These are phyloP conservation scores for Pachydiplax longipennis DNA, from an alignment of 2,888 invertebrate species.

Conservation along the genomic window DNA sequence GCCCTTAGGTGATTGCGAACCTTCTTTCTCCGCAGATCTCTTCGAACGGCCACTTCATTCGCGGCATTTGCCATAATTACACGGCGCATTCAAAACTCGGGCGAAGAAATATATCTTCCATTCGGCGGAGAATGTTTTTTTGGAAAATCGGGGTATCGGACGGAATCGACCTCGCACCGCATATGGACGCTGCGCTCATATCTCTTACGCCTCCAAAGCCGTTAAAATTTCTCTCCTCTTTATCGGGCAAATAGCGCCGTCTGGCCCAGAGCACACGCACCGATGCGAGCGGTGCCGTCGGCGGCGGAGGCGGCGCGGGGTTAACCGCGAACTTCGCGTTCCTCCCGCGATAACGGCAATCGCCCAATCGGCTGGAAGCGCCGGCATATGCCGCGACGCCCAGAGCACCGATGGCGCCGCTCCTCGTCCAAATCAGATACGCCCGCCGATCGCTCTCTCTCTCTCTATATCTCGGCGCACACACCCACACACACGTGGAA, in stretches of 20 bases:
- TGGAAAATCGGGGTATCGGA: not conserved
- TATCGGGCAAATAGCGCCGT: not conserved
- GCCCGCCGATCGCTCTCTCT: slow-evolving; percentile 6
- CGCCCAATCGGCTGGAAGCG: slow-evolving; percentile 45
- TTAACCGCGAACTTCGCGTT: not conserved
- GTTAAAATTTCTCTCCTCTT: not conserved
- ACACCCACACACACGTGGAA: not conserved
- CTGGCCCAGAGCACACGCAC: not conserved
- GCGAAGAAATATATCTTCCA: not conserved
- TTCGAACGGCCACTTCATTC: not conserved
- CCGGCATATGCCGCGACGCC: slow-evolving; percentile 37
- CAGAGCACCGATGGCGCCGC: not conserved
- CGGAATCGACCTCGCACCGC: not conserved
- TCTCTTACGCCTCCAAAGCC: not conserved
- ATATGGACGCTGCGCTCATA: not conserved
- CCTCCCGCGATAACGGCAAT: slow-evolving; percentile 42
- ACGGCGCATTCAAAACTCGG: not conserved
- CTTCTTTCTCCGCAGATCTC: too few relatives aligned
- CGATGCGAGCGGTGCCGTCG: not conserved
- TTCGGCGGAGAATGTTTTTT: not conserved
- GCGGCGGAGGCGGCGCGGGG: not conserved
- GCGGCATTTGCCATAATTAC: not conserved
- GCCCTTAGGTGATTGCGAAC: too few relatives aligned
- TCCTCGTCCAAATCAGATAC: not conserved
- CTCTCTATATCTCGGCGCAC: not conserved